Conservation (phyloP, 2,797 vertebrate genomes). For the Hemibagrus guttatus region DNA sequence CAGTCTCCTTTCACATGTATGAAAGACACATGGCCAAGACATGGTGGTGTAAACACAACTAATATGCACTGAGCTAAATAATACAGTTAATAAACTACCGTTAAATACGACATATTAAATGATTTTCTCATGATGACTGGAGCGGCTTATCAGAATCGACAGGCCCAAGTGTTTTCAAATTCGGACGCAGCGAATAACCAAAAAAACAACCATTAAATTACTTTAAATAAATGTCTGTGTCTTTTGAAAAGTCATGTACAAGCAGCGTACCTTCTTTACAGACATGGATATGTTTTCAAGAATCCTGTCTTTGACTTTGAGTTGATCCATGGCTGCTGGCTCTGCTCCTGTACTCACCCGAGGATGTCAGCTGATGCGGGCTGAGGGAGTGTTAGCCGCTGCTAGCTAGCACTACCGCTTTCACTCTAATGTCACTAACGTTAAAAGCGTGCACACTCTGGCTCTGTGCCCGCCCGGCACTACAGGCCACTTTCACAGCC, state of each 20-base stretch:
- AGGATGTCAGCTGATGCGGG: conserved; percentile 74
- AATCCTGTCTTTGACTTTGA: conserved; percentile 95
- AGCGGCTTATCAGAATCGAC: background rate
- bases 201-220: background rate
- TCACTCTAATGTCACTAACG: background rate
- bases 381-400: background rate
- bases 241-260: background rate
- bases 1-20: background rate
- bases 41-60: background rate
- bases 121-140: conserved; percentile 16
- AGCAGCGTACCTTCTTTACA: conserved; percentile 89
- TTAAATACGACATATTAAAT: background rate
- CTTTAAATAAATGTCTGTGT: background rate
- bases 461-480: background rate
- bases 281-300: conserved; percentile 94
- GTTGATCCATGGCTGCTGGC: conserved; percentile 85
- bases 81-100: background rate
- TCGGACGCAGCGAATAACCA: background rate
- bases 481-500: background rate
- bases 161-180: conserved; percentile 44
- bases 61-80: background rate
- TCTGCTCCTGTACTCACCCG: conserved; percentile 57
- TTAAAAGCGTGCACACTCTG: too few relatives aligned
- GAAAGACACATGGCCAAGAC: background rate
- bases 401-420: background rate